Evolutionary conservation across 2,888 invertebrate genomes (phyloP), one percentile per base, ranked within the genome.

Genomic region (Ennomos fuscantarius): DNA sequence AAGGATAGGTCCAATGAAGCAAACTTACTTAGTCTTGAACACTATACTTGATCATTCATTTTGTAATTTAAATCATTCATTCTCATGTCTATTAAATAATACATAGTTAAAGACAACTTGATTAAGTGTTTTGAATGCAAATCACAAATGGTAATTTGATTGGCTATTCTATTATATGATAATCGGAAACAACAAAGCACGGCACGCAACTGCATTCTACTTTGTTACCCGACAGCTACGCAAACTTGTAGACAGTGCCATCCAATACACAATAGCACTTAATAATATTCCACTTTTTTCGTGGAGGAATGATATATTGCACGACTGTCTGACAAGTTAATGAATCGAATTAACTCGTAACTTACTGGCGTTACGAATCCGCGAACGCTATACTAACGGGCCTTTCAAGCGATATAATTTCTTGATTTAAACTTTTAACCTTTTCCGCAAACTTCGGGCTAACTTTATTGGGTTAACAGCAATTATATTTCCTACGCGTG

Each of bases 131-230:
- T 72, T 74, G 78, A 77, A 80, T 75, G 72, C 74, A 73, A 77
- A 78, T 76, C 62, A 69, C 73, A 76, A 77, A 82, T 83, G 76
- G 75, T 80, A 78, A 78, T 81, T 70, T 78, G 72, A 79, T 79
- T 77, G 73, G 73, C 76, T 75, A 83, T 83, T 86, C 84, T 79
- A 84, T 83, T 81, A 76, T 82, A 86, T 82, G 76, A 76, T 72
- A 76, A 78, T 69, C 55, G 55, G 56, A 36, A 57, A 76, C 74
- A 76, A 74, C 78, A 79, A 73, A 70, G 72, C 73, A 69, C 75
- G 68, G 52, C 79, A 82, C 77, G 78, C 77, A 69, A 78, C 53
- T 47, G 64, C 45, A 42, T 55, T 49, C 46, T 41, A 56, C 34
- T 9, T 47, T 13, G 47, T 24, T 34, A 55, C 39, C 36, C 42